phyloP scores from a whole-genome alignment of 2,113 vertebrate species.

The Aspiorhynchus laticeps region DNA sequence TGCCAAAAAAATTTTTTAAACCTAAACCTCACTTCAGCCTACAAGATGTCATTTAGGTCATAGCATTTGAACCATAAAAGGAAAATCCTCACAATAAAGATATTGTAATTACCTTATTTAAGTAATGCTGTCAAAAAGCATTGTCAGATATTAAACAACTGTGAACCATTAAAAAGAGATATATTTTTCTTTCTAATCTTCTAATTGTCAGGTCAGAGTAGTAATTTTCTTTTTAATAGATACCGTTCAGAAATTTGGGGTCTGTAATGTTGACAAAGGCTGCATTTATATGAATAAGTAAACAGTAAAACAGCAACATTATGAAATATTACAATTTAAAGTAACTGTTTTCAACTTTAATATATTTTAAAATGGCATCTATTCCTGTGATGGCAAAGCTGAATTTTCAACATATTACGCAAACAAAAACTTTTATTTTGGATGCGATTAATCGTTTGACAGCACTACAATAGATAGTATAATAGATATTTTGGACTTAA shows the following conservation, averaged over 20 bases:
- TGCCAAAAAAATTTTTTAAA: no score
- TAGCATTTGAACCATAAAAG: no score
- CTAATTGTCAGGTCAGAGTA: not conserved
- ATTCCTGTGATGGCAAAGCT: no score
- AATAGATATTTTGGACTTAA: not conserved
- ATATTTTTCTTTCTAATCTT: not conserved
- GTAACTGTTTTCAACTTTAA: not conserved
- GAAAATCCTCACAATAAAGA: no score
- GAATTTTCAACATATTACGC: not conserved
- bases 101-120: no score
- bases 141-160: not conserved
- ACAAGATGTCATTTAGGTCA: no score
- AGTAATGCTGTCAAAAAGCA: not conserved
- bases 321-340: not conserved
- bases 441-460: no score
- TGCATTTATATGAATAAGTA: not conserved
- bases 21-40: no score
- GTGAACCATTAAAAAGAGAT: not conserved
- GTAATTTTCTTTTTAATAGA: not conserved
- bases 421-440: no score
- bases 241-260: not conserved
- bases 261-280: not conserved
- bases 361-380: no score
- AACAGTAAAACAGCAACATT: not conserved
- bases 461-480: not conserved